Base-by-base conservation (phyloP, 1,140 invertebrate species). In the Elysia chlorotica region DNA sequence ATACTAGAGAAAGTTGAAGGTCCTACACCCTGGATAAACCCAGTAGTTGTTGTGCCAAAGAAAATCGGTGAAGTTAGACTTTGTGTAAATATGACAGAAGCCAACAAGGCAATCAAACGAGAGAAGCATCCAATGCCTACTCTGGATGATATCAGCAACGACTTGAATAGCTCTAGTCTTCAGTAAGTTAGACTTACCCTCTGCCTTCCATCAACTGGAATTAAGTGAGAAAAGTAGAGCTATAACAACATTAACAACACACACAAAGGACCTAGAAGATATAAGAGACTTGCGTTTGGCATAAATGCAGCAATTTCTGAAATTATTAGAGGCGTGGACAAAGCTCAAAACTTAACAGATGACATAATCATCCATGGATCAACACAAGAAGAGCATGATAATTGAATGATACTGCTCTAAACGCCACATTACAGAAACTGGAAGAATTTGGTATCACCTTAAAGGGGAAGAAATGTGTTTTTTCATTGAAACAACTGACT, bases 121-220 rank as follows among this genome's bases (percentile, higher is more conserved):
- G 80, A 83, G 65, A 65, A 79, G 61, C 76, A 83, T 65, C 68
- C 76, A 6, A 81, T 79, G 23, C 81, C 83, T 5, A 85, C 78
- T 25, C 59, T 78, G 2, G 79, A 83, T 66, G 76, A 80, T n/a
- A 17, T 82, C 4, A 56, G 78, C 17, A 23, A 71, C 56, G 77
- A 78, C 4, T 67, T 82, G 36, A 79, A 86, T 70, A 75, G 71
- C 17, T 59, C 78, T 2, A 59, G 33, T 79, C 14, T 84, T 83
- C 65, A 77, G 77, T 19, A 82, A 81, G 41, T 14, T 86, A 1
- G 83, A 83, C 65, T 61, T 83, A 2, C 74, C 67, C n/a, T 33
- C 73, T 6, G 80, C 75, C 14, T 86, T 74, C 54, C 78, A 81
- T 56, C 82, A 81, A 62, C 21, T 80, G 19, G 75, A 76, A 54